Evolutionary conservation across 2,797 vertebrate species (phyloP).

Genomic region (Iguana delicatissima): DNA sequence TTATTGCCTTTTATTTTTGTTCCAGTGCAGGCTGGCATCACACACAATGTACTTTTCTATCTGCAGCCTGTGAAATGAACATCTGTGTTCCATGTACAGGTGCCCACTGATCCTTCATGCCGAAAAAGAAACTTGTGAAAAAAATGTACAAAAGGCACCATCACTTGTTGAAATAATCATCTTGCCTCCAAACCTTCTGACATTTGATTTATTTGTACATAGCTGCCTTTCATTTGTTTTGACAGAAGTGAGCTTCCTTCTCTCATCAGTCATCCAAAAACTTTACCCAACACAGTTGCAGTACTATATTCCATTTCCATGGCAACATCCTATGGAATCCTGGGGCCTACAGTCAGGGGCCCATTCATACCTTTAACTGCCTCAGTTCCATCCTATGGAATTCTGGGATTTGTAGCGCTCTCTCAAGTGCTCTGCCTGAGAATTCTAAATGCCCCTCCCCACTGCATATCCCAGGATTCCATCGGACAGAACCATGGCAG

Average conservation of each 20-base stretch:
- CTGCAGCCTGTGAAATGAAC: slow-evolving; percentile 56
- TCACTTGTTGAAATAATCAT: slow-evolving; percentile 52
- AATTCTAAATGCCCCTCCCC: too few species aligned
- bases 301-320: too few species aligned
- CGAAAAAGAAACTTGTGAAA: slow-evolving; percentile 29
- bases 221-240: not conserved
- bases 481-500: too few species aligned
- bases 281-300: too few species aligned
- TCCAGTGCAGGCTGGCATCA: slow-evolving; percentile 41
- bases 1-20: slow-evolving; percentile 46
- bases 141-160: slow-evolving; percentile 58
- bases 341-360: too few species aligned
- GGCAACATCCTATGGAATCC: too few species aligned
- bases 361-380: too few species aligned
- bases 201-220: slow-evolving; percentile 33
- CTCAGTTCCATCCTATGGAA: too few species aligned
- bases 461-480: too few species aligned
- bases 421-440: too few species aligned
- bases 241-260: slow-evolving; percentile 24
- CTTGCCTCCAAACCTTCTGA: slow-evolving; percentile 48
- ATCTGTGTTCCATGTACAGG: slow-evolving; percentile 63
- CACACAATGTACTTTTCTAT: slow-evolving; percentile 47
- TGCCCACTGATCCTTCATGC: slow-evolving; percentile 9
- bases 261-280: not conserved
- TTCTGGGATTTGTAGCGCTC: too few species aligned